Conservation (phyloP, 2,888 invertebrate genomes). For the Myopa tessellatipennis region DNA sequence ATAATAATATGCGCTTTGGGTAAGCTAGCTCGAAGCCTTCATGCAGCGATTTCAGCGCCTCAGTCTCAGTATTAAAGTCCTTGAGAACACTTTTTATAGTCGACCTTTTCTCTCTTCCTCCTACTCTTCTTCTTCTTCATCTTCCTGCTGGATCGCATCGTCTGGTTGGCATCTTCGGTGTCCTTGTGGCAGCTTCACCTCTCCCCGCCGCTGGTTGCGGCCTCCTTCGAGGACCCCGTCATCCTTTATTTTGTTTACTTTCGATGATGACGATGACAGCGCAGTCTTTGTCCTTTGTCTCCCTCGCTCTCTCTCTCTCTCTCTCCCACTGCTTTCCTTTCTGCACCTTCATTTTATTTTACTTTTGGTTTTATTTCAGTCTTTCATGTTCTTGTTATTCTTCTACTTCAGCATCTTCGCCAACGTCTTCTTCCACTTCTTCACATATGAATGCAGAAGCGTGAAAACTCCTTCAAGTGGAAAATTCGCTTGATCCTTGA, state of each 20-base stretch:
- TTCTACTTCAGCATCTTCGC: not conserved
- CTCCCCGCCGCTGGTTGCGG: not conserved
- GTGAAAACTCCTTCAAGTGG: conserved; percentile 50
- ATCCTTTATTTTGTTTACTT: conserved; percentile 31
- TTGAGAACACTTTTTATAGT: conserved; percentile 10
- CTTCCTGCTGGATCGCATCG: not conserved
- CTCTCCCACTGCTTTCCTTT: not conserved
- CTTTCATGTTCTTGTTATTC: no score
- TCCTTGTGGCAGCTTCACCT: not conserved
- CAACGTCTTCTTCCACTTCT: not conserved
- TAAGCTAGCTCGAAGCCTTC: conserved; percentile 16
- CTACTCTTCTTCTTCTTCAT: not conserved
- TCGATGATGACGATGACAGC: conserved; percentile 26
- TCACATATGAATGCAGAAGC: conserved; percentile 34
- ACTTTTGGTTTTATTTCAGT: not conserved
- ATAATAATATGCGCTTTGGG: conserved; percentile 47
- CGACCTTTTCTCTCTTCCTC: not conserved
- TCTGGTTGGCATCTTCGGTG: not conserved
- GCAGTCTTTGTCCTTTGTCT: not conserved
- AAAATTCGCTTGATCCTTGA: conserved; percentile 46
- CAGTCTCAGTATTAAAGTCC: conserved; percentile 24
- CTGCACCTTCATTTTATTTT: not conserved
- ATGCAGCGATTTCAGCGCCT: conserved; percentile 10
- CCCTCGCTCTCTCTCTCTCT: not conserved
- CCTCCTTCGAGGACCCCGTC: not conserved